These are phyloP conservation scores for Zenarchopterus dispar DNA, from an alignment of 2,797 vertebrate genomes.

Conservation along the genomic window DNA sequence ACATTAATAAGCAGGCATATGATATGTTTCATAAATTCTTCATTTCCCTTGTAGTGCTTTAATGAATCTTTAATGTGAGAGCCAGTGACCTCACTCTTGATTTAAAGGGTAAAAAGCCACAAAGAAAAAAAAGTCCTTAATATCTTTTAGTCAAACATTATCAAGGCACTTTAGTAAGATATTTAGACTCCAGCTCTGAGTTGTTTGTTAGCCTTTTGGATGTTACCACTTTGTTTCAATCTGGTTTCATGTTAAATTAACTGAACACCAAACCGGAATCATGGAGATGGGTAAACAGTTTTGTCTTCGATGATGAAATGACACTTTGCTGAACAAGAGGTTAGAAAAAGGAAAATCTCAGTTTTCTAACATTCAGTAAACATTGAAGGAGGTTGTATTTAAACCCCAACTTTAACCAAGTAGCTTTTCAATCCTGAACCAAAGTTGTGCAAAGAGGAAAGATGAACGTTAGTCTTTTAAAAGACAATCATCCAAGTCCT, in stretches of 20 bases:
- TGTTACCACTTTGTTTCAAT: too few relatives aligned
- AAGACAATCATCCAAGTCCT: too few relatives aligned
- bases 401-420: too few relatives aligned
- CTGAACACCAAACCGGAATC: too few relatives aligned
- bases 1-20: slow-evolving; percentile 70
- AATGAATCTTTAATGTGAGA: slow-evolving; percentile 74
- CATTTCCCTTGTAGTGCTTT: slow-evolving; percentile 64
- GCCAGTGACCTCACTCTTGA: slow-evolving; percentile 69
- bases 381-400: too few relatives aligned
- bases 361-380: too few relatives aligned
- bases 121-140: slow-evolving; percentile 59
- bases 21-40: slow-evolving; percentile 71
- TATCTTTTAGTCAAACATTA: slow-evolving; percentile 31
- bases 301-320: not conserved
- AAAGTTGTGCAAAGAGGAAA: too few relatives aligned
- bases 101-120: slow-evolving; percentile 64
- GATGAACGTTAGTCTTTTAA: too few relatives aligned
- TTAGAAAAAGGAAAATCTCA: too few relatives aligned
- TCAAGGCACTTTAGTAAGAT: not conserved
- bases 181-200: not conserved
- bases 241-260: too few relatives aligned
- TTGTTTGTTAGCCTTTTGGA: not conserved
- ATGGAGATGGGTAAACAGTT: not conserved
- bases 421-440: too few relatives aligned
- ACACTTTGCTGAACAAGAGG: too few relatives aligned